phyloP scores from a whole-genome alignment of 2,113 vertebrate genomes.

The Myrmecobius fasciatus region DNA sequence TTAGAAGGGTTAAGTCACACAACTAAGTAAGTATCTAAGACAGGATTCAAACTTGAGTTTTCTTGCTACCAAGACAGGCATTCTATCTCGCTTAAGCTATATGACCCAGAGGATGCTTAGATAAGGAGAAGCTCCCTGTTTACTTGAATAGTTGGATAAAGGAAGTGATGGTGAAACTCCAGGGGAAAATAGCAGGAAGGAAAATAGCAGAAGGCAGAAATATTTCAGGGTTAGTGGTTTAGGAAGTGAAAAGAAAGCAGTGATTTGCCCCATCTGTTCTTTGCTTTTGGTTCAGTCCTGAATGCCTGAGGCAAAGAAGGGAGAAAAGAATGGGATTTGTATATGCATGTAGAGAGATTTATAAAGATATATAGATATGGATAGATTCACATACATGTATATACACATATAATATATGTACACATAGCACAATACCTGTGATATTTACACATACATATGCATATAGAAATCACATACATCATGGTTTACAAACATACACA shows the following conservation, averaged over 20 bases:
- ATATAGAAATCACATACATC: too few species aligned
- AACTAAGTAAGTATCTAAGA: neutral
- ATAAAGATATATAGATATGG: neutral
- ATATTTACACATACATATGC: neutral
- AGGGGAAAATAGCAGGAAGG: neutral
- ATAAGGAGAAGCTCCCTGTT: neutral
- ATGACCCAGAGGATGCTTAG: neutral
- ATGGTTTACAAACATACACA: neutral
- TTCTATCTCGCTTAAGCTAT: neutral
- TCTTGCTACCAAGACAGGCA: neutral
- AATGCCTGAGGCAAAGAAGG: neutral
- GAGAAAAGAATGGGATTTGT: neutral
- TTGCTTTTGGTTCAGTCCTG: neutral
- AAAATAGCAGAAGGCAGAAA: neutral
- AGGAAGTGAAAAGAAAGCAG: neutral
- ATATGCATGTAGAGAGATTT: too few species aligned
- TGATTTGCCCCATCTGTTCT: neutral
- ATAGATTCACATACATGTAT: too few species aligned
- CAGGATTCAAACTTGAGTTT: neutral
- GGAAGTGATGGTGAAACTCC: neutral
- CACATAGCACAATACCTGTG: neutral
- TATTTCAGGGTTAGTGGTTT: neutral
- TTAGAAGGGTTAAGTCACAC: neutral
- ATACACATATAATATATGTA: neutral
- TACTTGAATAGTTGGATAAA: neutral